Conservation (phyloP, 2,888 invertebrate species). For the Trilocha varians region DNA sequence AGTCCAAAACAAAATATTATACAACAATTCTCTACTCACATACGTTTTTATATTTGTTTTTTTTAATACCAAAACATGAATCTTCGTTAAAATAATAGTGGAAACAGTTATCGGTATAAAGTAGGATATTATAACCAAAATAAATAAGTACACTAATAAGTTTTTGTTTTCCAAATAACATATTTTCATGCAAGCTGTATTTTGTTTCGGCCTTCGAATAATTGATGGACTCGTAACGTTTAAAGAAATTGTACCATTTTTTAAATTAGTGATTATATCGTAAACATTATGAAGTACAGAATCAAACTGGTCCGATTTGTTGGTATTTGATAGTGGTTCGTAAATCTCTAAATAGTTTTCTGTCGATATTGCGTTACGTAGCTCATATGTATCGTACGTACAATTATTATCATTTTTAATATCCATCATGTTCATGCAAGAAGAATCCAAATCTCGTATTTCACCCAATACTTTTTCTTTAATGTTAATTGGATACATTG, state of each 20-base stretch:
- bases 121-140: slow-evolving; percentile 44
- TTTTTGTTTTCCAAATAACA: slow-evolving; percentile 53
- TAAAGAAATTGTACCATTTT: slow-evolving; percentile 28
- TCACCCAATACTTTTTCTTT: slow-evolving; percentile 23
- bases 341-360: slow-evolving; percentile 35
- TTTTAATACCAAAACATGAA: slow-evolving; percentile 45
- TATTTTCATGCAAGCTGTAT: slow-evolving; percentile 42
- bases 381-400: slow-evolving; percentile 20
- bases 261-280: slow-evolving; percentile 38
- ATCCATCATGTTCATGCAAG: slow-evolving; percentile 48
- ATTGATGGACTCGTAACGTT: slow-evolving; percentile 31
- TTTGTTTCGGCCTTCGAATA: slow-evolving; percentile 30
- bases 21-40: slow-evolving; percentile 52
- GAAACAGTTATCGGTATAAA: slow-evolving; percentile 62
- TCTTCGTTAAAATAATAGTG: slow-evolving; percentile 51
- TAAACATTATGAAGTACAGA: slow-evolving; percentile 43
- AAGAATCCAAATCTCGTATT: slow-evolving; percentile 24
- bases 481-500: slow-evolving; percentile 52
- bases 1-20: slow-evolving; percentile 61
- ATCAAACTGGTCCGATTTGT: slow-evolving; percentile 28
- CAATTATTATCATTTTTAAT: slow-evolving; percentile 36
- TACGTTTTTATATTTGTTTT: slow-evolving; percentile 40
- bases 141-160: slow-evolving; percentile 50
- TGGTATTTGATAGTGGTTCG: slow-evolving; percentile 27
- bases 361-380: slow-evolving; percentile 32